Percentiles rank a stretch among this genome's conserved stretches.
Evolutionary conservation across 2,797 vertebrate genomes (phyloP).

Genomic region (Paguma larvata): DNA sequence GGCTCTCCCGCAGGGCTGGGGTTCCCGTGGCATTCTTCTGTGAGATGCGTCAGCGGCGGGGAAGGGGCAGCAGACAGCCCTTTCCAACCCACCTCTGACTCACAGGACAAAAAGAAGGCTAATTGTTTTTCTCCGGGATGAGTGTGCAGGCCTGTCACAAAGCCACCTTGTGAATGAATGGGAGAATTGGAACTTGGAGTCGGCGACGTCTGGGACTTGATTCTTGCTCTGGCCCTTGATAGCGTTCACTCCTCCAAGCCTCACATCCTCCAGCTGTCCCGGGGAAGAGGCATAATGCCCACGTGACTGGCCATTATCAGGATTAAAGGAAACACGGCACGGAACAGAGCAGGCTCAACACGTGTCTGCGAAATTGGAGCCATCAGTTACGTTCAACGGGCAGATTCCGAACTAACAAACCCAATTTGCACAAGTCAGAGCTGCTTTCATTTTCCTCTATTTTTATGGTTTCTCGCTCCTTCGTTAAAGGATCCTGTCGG

Average conservation of each 20-base stretch:
- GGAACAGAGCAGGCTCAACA: not conserved
- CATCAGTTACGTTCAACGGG: not conserved
- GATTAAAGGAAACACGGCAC: not conserved
- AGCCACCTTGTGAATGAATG: not conserved
- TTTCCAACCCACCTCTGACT: conserved; percentile 63
- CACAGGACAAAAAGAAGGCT: conserved; percentile 58
- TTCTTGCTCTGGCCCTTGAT: not conserved
- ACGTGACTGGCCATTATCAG: fast-evolving
- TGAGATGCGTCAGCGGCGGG: not conserved
- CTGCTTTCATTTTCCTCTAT: not conserved
- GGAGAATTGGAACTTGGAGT: not conserved
- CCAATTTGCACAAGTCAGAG: not conserved
- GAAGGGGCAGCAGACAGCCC: conserved; percentile 19
- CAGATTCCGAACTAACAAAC: not conserved
- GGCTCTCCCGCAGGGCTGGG: not conserved
- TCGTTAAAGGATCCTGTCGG: not conserved
- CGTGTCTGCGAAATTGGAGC: not conserved
- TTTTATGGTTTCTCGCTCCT: conserved; percentile 17
- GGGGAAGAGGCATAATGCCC: not conserved
- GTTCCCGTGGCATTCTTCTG: not conserved
- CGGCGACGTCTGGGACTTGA: not conserved
- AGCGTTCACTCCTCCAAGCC: not conserved
- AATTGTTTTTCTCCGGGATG: conserved; percentile 31
- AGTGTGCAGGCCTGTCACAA: not conserved
- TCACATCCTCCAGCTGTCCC: not conserved